phyloP scores from a whole-genome alignment of 2,113 vertebrate genomes.

The Chamaetylas fuelleborni region DNA sequence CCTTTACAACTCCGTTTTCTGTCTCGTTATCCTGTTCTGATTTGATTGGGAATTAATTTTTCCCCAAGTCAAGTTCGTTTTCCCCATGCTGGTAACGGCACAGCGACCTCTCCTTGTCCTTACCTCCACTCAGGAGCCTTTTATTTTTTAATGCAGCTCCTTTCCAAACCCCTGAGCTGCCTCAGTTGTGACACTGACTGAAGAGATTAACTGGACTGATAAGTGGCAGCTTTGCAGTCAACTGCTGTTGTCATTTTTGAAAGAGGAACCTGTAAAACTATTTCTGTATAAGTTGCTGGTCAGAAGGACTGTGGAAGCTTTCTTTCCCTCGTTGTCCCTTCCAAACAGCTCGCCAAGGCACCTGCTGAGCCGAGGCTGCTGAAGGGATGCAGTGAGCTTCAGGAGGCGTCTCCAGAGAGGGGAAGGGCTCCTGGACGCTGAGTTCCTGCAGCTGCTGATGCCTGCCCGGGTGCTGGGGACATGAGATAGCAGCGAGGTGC shows the following conservation, averaged over 20 bases:
- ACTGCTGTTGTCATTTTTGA: neutral
- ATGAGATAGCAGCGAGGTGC: neutral
- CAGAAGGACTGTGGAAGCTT: neutral
- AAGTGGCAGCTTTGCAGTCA: neutral
- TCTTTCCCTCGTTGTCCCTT: neutral
- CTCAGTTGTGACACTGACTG: neutral
- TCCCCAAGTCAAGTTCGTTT: neutral
- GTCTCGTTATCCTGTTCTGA: no score
- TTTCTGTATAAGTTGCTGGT: neutral
- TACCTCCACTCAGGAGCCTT: no score
- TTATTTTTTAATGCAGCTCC: rapidly evolving
- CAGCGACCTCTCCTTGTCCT: neutral
- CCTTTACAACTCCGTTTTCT: neutral
- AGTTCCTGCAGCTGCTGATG: neutral
- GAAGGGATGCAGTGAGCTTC: neutral
- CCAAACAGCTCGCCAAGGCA: neutral
- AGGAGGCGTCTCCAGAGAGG: neutral
- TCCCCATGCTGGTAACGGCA: neutral
- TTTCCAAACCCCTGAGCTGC: rapidly evolving
- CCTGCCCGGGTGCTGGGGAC: rapidly evolving
- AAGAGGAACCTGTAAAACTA: neutral
- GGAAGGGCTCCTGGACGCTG: rapidly evolving
- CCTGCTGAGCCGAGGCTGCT: neutral
- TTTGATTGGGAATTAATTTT: neutral
- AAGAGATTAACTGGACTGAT: neutral